Conservation (phyloP, 1,140 invertebrate species). For the Stegodyphus dumicola region DNA sequence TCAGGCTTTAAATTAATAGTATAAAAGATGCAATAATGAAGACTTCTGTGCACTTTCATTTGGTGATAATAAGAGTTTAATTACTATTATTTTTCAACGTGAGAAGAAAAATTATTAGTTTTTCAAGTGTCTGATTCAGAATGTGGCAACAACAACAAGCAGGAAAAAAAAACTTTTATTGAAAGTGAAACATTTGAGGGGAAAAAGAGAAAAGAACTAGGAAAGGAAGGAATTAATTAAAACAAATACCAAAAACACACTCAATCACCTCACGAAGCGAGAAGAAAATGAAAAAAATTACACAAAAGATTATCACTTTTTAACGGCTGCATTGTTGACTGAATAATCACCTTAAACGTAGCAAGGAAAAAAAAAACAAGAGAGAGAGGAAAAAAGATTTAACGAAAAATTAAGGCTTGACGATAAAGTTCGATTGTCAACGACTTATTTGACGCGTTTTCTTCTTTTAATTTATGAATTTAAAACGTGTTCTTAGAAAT, state of each 20-base stretch:
- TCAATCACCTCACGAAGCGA: constrained; percentile 39
- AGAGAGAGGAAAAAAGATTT: neutral
- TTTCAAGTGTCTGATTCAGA: neutral
- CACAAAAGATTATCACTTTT: constrained; percentile 60
- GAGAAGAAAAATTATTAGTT: neutral
- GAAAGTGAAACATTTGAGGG: too few species aligned
- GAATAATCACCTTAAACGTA: constrained; percentile 55
- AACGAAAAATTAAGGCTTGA: constrained; percentile 37
- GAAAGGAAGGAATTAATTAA: constrained; percentile 48
- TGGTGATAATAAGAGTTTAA: too few species aligned
- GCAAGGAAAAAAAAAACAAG: constrained; percentile 15
- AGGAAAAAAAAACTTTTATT: too few species aligned
- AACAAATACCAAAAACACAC: constrained; percentile 49
- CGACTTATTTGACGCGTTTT: constrained; percentile 48
- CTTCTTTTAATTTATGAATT: constrained; percentile 56
- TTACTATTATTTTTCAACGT: too few species aligned
- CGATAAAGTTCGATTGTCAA: constrained; percentile 52
- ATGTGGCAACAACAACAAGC: neutral
- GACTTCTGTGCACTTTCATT: too few species aligned
- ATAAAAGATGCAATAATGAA: too few species aligned
- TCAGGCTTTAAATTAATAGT: too few species aligned
- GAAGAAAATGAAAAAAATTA: constrained; percentile 30
- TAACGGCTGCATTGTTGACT: constrained; percentile 49
- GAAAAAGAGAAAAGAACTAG: too few species aligned
- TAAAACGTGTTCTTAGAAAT: constrained; percentile 27